Base-by-base conservation (phyloP, 92 coral and sea anemone species). In the Epizoanthus scotinus region DNA sequence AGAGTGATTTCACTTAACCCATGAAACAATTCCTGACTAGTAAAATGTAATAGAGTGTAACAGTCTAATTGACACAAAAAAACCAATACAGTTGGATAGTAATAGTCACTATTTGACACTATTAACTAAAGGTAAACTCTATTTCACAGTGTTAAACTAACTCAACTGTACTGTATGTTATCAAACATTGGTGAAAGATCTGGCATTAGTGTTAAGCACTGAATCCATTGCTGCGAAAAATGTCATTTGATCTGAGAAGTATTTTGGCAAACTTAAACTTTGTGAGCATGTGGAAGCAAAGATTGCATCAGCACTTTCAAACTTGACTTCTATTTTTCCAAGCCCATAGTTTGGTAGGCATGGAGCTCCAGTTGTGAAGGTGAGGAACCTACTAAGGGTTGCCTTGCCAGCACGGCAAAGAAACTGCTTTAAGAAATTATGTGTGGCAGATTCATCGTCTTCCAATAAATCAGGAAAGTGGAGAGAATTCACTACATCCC, bases 311-410 rank as follows among this genome's bases (percentile, higher is more conserved):
- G 52, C 74, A 42, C 49, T 20, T 19, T 82, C 71, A 60, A 83
- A 87, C 40, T 83, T 87, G 17, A 87, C 75, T 57, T 52, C 61
- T 53, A 87, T 83, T 69, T 61, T 62, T 58, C 90, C 90, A 79
- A 87, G 40, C n/a, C 90, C 87, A 87, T 64, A 77, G 40, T 83
- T 78, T 53, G 90, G 84, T 52, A 83, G 31, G 57, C 83, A 83
- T 36, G 91, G 79, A 36, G 87, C 66, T 13, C 91, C 87, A 3
- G 84, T 83, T 8, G 91, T 55, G 47, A 87, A 77, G 21, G 69
- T 68, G 6, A 82, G 84, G 59, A 79, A 79, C 47, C 21, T 6
- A 7, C 19, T 17, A 5, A 68, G 25, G 47, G 56, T 42, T 0
- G 9, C 56, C 13, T 53, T 3, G 8, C 15, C 6, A 19, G 73